These are phyloP conservation scores for Drosophila arawakana DNA, from an alignment of 1,140 invertebrate species.

Conservation along the genomic window DNA sequence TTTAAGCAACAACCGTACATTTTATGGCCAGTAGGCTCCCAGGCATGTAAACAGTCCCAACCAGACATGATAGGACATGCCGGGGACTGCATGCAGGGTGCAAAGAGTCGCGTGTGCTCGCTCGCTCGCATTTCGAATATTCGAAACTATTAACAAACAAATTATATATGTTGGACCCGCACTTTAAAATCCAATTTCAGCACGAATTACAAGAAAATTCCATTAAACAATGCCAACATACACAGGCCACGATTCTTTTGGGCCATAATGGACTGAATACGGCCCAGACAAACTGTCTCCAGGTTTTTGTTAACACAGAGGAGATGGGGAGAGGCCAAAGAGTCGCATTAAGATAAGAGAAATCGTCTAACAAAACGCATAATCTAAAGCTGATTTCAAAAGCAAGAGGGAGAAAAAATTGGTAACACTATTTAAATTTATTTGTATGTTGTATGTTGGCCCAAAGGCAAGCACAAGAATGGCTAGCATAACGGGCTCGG, in stretches of 20 bases:
- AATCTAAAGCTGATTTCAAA: slow-evolving; percentile 66
- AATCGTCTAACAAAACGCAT: slow-evolving; percentile 84
- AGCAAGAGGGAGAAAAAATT: slow-evolving; percentile 39
- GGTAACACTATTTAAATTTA: slow-evolving; percentile 81
- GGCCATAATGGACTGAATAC: not conserved
- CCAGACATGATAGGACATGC: slow-evolving; percentile 48
- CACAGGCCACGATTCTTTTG: not conserved
- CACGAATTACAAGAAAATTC: slow-evolving; percentile 83
- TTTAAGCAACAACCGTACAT: slow-evolving; percentile 79
- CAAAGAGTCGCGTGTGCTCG: slow-evolving; percentile 56
- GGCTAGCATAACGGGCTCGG: slow-evolving; percentile 62
- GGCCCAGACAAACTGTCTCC: slow-evolving; percentile 78
- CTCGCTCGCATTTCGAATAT: not conserved
- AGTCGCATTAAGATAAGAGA: slow-evolving; percentile 79
- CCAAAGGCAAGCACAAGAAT: slow-evolving; percentile 61
- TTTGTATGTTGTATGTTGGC: slow-evolving; percentile 27
- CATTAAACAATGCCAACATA: slow-evolving; percentile 72
- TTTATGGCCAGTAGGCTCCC: slow-evolving; percentile 55
- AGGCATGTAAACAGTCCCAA: slow-evolving; percentile 50
- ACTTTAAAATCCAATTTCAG: slow-evolving; percentile 83
- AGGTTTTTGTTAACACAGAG: slow-evolving; percentile 14
- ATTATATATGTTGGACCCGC: slow-evolving; percentile 83
- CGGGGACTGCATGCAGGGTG: slow-evolving; percentile 1
- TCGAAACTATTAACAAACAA: slow-evolving; percentile 83
- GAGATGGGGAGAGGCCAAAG: not conserved